A percentile compares a stretch with the other conserved stretches of the same genome.
These are phyloP conservation scores for Latrodectus hesperus DNA, from an alignment of 2,888 invertebrate genomes.

Conservation along the genomic window DNA sequence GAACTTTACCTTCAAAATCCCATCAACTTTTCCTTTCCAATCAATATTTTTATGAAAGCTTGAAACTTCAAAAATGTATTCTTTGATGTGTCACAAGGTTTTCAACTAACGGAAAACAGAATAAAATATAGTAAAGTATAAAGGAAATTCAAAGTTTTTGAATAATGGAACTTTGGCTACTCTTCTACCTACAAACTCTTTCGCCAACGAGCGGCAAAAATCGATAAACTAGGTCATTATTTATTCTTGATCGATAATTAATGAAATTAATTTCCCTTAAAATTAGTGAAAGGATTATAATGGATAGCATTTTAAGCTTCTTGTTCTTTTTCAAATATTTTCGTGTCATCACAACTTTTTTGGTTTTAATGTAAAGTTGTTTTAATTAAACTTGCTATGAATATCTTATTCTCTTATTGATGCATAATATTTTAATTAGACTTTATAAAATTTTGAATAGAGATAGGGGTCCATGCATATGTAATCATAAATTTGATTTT, in stretches of 20 bases:
- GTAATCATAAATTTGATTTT: too few relatives aligned
- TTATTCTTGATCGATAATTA: conserved; percentile 62
- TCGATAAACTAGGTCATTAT: conserved; percentile 41
- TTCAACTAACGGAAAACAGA: background rate
- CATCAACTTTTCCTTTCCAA: background rate
- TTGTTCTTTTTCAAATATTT: background rate
- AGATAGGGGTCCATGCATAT: too few relatives aligned
- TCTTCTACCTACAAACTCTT: background rate
- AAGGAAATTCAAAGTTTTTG: conserved; percentile 11
- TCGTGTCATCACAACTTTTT: background rate
- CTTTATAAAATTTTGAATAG: too few relatives aligned
- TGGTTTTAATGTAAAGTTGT: background rate
- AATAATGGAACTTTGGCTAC: conserved; percentile 16
- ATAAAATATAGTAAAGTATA: background rate
- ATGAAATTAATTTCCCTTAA: conserved; percentile 61
- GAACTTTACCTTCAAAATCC: background rate
- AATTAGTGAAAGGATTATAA: conserved; percentile 46
- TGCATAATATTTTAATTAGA: too few relatives aligned
- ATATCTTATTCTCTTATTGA: background rate
- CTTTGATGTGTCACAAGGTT: background rate
- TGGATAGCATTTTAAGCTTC: background rate
- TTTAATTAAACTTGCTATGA: background rate
- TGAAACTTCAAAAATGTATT: background rate
- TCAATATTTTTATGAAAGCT: background rate
- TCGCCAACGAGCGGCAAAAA: conserved; percentile 6